Evolutionary conservation across 2,113 vertebrate genomes (phyloP).

Genomic region (Chloropsis hardwickii): DNA sequence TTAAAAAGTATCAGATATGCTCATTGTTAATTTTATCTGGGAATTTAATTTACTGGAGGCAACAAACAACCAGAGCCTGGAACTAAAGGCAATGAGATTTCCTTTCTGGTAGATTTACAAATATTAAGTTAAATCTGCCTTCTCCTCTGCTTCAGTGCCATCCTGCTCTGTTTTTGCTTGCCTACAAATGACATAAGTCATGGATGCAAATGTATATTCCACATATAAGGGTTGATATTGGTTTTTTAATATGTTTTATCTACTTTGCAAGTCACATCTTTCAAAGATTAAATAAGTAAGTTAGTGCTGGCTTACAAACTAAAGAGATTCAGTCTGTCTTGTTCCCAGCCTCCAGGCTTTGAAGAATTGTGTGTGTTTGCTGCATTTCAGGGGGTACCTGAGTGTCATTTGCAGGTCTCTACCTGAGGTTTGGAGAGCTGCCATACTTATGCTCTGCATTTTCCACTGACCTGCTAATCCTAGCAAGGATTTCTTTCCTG

Average conservation of each 20-base stretch:
- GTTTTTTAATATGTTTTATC: not conserved
- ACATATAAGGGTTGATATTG: not conserved
- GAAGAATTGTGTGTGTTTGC: not conserved
- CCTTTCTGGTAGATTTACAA: constrained; percentile 1
- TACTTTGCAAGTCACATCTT: not conserved
- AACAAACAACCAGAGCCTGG: not conserved
- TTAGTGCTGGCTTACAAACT: not conserved
- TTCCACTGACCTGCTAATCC: not conserved
- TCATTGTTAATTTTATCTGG: constrained; percentile 5
- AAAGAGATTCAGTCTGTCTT: not conserved
- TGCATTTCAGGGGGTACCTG: not conserved
- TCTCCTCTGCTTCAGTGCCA: not conserved
- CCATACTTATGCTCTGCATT: not conserved
- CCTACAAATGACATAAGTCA: not conserved
- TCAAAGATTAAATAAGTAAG: not conserved
- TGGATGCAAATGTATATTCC: not conserved
- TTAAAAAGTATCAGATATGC: not conserved
- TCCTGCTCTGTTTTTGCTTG: not conserved
- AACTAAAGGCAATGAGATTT: not conserved
- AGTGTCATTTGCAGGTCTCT: not conserved
- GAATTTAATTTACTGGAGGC: constrained; percentile 18
- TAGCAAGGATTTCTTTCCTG: not conserved
- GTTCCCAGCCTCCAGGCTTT: not conserved
- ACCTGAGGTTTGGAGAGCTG: not conserved
- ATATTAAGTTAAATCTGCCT: not conserved